These are phyloP conservation scores for Nettapus auritus DNA, from an alignment of 2,113 vertebrate species.

Conservation along the genomic window DNA sequence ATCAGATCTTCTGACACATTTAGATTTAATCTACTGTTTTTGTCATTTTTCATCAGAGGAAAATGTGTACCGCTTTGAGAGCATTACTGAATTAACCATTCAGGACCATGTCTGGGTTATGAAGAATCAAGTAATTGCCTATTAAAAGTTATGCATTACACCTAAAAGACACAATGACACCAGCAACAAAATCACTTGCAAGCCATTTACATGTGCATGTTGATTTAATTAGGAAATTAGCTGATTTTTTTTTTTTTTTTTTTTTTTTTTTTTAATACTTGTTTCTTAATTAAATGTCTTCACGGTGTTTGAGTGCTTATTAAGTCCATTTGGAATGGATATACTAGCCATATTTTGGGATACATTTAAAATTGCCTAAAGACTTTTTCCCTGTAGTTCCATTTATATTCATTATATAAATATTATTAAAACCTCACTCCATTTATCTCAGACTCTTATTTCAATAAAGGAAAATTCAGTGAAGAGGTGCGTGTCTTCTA, in stretches of 20 bases:
- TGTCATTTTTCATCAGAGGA: background rate
- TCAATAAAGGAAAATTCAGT: background rate
- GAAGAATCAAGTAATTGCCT: constrained; percentile 35
- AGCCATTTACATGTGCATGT: constrained; percentile 15
- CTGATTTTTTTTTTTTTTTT: background rate
- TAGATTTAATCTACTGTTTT: background rate
- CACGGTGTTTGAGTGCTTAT: background rate
- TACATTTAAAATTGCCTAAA: background rate
- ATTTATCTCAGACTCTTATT: background rate
- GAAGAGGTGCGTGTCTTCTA: background rate
- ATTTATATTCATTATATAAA: constrained; percentile 9
- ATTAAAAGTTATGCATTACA: constrained; percentile 45
- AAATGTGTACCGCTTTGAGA: background rate
- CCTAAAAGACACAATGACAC: constrained; percentile 18
- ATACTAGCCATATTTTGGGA: background rate
- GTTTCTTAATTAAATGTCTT: constrained; percentile 63
- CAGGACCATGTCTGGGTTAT: background rate
- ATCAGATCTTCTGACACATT: background rate
- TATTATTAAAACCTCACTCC: background rate
- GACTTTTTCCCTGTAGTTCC: background rate
- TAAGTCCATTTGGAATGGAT: background rate
- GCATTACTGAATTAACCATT: constrained; percentile 15
- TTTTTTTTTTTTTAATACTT: background rate
- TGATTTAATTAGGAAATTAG: constrained; percentile 61
- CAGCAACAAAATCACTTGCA: constrained; percentile 8